A percentile compares a stretch with the other conserved stretches of the same genome.
These are phyloP conservation scores for Corbicula japonica DNA, from an alignment of 2,888 invertebrate species.

Conservation along the genomic window DNA sequence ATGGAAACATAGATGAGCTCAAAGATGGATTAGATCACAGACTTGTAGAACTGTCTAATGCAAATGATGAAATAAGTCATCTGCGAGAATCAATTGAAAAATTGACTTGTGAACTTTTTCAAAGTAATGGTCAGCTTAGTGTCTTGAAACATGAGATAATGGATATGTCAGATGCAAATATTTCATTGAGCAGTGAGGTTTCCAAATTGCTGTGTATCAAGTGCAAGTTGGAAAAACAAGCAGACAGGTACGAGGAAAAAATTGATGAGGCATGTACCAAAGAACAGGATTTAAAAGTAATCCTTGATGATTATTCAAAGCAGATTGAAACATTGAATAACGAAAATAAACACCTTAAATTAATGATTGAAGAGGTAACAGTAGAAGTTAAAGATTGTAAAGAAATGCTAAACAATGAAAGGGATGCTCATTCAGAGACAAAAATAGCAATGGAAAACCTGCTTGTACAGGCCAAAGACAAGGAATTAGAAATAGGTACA, in stretches of 20 bases:
- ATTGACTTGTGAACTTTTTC: constrained; percentile 28
- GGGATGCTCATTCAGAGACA: constrained; percentile 44
- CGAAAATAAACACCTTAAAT: constrained; percentile 13
- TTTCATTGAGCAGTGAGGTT: constrained; percentile 31
- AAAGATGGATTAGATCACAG: constrained; percentile 20
- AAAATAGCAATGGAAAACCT: constrained; percentile 45
- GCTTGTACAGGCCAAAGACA: constrained; percentile 31
- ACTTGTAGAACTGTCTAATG: constrained; percentile 26
- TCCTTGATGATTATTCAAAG: constrained; percentile 47
- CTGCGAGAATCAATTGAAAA: constrained; percentile 1
- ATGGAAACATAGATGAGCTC: constrained; percentile 17
- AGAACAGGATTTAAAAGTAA: constrained; percentile 50
- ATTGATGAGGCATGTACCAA: constrained; percentile 51
- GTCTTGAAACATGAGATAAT: constrained; percentile 8
- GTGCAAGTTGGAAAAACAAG: constrained; percentile 8
- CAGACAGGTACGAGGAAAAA: constrained; percentile 48
- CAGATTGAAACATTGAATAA: constrained; percentile 49
- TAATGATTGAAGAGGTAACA: not conserved
- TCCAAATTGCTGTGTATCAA: constrained; percentile 7
- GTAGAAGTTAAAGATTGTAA: constrained; percentile 21
- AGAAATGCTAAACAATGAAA: constrained; percentile 50
- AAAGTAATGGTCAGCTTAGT: constrained; percentile 14
- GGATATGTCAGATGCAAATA: constrained; percentile 13
- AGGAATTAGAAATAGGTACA: constrained; percentile 15
- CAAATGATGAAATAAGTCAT: constrained; percentile 20